Conservation (phyloP, 2,113 vertebrate species). For the Oreotrochilus melanogaster region DNA sequence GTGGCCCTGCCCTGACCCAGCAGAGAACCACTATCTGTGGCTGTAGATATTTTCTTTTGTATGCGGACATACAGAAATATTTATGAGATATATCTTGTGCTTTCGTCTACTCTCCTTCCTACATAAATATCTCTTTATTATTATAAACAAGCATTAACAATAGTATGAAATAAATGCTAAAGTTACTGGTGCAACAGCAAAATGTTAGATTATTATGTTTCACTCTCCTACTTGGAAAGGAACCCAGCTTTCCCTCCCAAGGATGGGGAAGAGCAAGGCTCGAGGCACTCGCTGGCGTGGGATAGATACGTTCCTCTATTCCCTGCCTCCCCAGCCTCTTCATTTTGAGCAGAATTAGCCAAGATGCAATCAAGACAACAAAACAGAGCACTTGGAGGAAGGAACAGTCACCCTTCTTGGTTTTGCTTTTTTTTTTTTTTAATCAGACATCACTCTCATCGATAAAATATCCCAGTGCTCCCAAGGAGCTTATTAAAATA, state of each 20-base stretch:
- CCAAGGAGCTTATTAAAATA: not conserved
- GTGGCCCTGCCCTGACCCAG: slow-evolving; percentile 65
- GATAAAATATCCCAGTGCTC: not conserved
- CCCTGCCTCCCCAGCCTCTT: not conserved
- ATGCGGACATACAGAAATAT: slow-evolving; percentile 93
- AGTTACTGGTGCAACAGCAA: slow-evolving; percentile 34
- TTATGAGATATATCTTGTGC: slow-evolving; percentile 89
- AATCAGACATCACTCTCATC: not conserved
- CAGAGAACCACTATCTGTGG: slow-evolving; percentile 91
- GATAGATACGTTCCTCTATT: slow-evolving; percentile 28
- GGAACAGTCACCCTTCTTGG: not conserved
- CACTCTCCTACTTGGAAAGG: slow-evolving; percentile 15
- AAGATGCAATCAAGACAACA: not conserved
- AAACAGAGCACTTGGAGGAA: not conserved
- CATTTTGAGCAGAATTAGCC: slow-evolving; percentile 20
- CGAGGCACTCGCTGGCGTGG: not conserved
- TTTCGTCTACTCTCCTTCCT: slow-evolving; percentile 72
- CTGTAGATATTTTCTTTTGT: slow-evolving; percentile 94
- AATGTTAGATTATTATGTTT: slow-evolving; percentile 4
- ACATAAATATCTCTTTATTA: slow-evolving; percentile 72
- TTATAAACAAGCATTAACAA: slow-evolving; percentile 74
- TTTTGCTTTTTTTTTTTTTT: not conserved
- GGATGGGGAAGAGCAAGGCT: not conserved
- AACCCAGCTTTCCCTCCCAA: not conserved
- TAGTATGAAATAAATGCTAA: slow-evolving; percentile 77